phyloP scores from a whole-genome alignment of 2,113 vertebrate species.

The Atherinomorus stipes region DNA sequence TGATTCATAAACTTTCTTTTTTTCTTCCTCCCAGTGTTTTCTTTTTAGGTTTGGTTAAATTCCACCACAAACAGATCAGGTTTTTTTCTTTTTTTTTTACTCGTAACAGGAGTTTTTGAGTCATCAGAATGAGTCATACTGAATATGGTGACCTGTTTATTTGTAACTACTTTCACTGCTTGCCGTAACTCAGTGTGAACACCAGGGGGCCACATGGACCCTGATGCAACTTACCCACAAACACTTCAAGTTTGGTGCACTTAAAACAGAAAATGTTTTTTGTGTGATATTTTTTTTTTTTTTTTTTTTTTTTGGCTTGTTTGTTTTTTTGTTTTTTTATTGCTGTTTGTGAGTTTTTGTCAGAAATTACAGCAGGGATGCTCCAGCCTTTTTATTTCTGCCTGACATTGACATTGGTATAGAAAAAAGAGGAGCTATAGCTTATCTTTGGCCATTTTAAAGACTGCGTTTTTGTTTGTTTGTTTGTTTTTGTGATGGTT shows the following conservation, averaged over 20 bases:
- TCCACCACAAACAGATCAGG: slow-evolving; percentile 5
- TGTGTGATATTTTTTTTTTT: background rate
- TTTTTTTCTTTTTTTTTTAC: slow-evolving; percentile 10
- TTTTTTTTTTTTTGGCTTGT: background rate
- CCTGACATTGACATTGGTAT: background rate
- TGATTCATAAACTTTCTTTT: background rate
- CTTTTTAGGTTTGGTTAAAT: background rate
- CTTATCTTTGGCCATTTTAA: slow-evolving; percentile 38
- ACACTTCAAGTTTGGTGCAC: background rate
- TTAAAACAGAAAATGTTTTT: slow-evolving; percentile 15
- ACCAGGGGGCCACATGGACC: slow-evolving; percentile 48
- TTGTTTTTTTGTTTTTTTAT: background rate
- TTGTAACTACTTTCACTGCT: slow-evolving; percentile 38
- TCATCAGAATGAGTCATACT: slow-evolving; percentile 55
- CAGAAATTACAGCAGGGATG: slow-evolving; percentile 3
- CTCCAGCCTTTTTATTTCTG: background rate
- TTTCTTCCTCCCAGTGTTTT: background rate
- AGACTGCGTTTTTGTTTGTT: background rate
- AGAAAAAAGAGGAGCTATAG: slow-evolving; percentile 6
- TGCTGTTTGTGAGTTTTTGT: background rate
- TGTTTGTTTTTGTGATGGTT: slow-evolving; percentile 30
- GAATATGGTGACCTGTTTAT: slow-evolving; percentile 44
- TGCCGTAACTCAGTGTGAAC: slow-evolving; percentile 26
- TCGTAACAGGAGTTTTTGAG: slow-evolving; percentile 49
- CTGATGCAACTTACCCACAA: slow-evolving; percentile 6